A percentile compares a stretch with the other conserved stretches of the same genome.
These are phyloP conservation scores for Ceramica pisi DNA, from an alignment of 2,888 invertebrate species.

Conservation along the genomic window DNA sequence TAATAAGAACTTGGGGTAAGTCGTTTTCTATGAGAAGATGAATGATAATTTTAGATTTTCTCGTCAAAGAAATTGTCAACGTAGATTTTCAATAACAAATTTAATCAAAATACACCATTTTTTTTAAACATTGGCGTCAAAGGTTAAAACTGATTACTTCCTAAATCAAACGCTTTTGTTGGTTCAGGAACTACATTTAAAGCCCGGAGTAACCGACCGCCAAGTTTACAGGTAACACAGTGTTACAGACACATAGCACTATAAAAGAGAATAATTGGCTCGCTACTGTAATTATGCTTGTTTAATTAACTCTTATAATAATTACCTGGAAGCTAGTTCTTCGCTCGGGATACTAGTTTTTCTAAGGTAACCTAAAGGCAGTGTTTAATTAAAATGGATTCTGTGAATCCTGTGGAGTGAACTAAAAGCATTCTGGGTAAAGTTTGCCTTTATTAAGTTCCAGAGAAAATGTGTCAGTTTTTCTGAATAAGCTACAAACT, in stretches of 20 bases:
- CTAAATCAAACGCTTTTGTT: too few species aligned
- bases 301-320: constrained; percentile 71
- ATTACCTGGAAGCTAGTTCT: constrained; percentile 37
- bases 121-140: background rate
- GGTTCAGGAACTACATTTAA: constrained; percentile 50
- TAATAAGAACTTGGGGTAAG: constrained; percentile 32
- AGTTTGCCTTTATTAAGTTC: background rate
- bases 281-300: constrained; percentile 71
- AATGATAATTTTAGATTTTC: background rate
- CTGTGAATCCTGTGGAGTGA: background rate
- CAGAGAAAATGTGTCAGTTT: background rate
- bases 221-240: constrained; percentile 66
- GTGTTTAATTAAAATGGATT: constrained; percentile 11
- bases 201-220: constrained; percentile 41
- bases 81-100: background rate
- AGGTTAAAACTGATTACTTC: too few species aligned
- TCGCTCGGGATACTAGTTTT: constrained; percentile 30
- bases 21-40: constrained; percentile 20
- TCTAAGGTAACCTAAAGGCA: constrained; percentile 6
- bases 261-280: constrained; percentile 82
- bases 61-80: background rate
- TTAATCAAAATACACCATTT: background rate
- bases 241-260: constrained; percentile 81
- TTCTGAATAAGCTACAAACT: background rate
- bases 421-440: background rate